A percentile compares a stretch with the other conserved stretches of the same genome.
Conservation (phyloP, 2,113 vertebrate genomes). For the Leptocoma aspasia region DNA sequence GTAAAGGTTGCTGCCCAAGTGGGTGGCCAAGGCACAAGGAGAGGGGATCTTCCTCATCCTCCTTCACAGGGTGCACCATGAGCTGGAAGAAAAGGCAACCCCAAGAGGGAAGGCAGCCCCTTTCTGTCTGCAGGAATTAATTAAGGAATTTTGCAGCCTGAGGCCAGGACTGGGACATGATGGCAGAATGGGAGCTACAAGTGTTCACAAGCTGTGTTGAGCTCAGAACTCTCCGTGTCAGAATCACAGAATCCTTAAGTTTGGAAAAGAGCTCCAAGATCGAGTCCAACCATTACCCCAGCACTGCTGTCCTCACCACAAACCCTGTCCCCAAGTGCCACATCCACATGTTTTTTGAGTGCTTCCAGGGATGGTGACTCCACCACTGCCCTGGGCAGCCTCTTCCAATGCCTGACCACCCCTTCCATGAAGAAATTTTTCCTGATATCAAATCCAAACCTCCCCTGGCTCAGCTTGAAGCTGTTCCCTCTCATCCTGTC, state of each 20-base stretch:
- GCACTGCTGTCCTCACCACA: rapidly evolving
- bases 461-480: rapidly evolving
- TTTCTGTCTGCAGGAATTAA: not conserved
- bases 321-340: not conserved
- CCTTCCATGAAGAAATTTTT: not conserved
- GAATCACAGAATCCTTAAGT: not conserved
- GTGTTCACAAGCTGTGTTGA: not conserved
- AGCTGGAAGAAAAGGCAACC: not conserved
- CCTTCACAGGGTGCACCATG: not conserved
- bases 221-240: not conserved
- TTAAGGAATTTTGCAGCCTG: not conserved
- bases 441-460: not conserved
- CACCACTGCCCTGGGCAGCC: not conserved
- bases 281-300: not conserved
- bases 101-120: not conserved
- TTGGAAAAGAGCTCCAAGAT: not conserved
- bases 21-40: not conserved
- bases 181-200: not conserved
- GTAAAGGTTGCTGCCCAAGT: rapidly evolving
- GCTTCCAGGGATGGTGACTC: not conserved
- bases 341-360: rapidly evolving
- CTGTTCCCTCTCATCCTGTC: rapidly evolving
- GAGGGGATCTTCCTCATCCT: not conserved
- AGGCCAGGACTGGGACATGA: not conserved
- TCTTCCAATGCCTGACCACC: rapidly evolving